phyloP scores from a whole-genome alignment of 1,140 invertebrate genomes.

The Drepana arcuata region DNA sequence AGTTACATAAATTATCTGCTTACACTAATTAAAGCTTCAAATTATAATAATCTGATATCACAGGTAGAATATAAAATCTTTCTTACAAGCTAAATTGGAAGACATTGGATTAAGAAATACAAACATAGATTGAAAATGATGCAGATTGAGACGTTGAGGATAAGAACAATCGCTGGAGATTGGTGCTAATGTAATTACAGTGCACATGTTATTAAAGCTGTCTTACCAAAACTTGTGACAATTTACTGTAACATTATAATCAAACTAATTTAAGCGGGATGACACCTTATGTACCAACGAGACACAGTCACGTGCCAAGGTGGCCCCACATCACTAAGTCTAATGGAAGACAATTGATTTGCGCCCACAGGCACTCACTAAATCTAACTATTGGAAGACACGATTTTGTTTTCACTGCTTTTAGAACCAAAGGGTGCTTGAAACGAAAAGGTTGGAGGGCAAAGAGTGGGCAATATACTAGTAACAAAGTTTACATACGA shows the following conservation, averaged over 20 bases:
- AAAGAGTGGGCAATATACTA: constrained; percentile 31
- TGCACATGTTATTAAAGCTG: constrained; percentile 65
- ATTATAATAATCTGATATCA: constrained; percentile 40
- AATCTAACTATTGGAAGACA: constrained; percentile 65
- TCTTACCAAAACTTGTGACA: constrained; percentile 66
- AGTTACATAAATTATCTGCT: neutral
- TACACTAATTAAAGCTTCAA: constrained; percentile 57
- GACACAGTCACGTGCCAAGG: too few species aligned
- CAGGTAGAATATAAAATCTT: constrained; percentile 36
- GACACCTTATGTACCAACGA: too few species aligned
- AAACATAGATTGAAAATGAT: constrained; percentile 18
- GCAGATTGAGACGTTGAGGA: constrained; percentile 14
- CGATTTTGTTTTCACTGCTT: constrained; percentile 67
- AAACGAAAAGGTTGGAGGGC: constrained; percentile 11
- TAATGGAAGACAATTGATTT: constrained; percentile 62
- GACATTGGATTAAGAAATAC: constrained; percentile 37
- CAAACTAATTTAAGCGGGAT: too few species aligned
- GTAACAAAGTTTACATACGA: constrained; percentile 63
- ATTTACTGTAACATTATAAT: too few species aligned
- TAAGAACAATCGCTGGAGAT: constrained; percentile 30
- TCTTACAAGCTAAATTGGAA: constrained; percentile 58
- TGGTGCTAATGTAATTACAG: constrained; percentile 60
- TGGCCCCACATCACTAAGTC: constrained; percentile 51
- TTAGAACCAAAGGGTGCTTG: constrained; percentile 38
- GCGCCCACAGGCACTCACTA: constrained; percentile 36